Base-by-base conservation (phyloP, 2,888 invertebrate species). In the Dolichomitus sp. region DNA sequence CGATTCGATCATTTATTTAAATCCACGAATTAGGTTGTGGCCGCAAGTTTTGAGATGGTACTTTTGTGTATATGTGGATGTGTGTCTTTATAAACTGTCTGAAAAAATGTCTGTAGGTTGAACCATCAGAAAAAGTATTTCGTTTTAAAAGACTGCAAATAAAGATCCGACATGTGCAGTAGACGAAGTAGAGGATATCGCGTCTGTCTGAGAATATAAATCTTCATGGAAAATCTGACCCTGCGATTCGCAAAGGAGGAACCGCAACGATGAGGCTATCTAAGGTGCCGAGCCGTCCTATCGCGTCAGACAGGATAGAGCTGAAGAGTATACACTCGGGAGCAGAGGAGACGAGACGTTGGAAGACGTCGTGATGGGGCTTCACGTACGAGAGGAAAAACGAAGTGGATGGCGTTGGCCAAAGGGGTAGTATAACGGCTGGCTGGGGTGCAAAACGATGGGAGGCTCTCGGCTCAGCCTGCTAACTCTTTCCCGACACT, bases 401-500 rank as follows among this genome's bases (percentile, higher is more conserved):
- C 61, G 65, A 27, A 45, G 65, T 37, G 27, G 27, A 42, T 42
- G 65, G 7, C 4, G 45, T 14, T 37, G 63, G n/a, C 50, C 33
- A 50, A 9, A 45, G 54, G 72, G 42, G 30, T 45, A 27, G 33
- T 14, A 12, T 27, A 57, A 30, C 30, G 69, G 4, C 27, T 40
- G 68, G 17, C 17, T 23, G 57, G 19, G 52, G 23, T 57, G 75
- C 61, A 73, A 63, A 77, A 76, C 75, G 65, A 59, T 48, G 50
- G 42, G 54, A 50, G 27, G 23, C 54, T 76, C 54, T 80, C 70
- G n/a, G 19, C 17, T 59, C 30, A 45, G 27, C 42, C 30, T 30
- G 59, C 70, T 48, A 72, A 72, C 70, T 72, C 70, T 72, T 72
- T 72, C 2, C 59, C 45, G 70, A 72, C 70, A 72, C 70, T 72